Conservation (phyloP, 2,888 invertebrate species). For the Lepidochrysops patricia region DNA sequence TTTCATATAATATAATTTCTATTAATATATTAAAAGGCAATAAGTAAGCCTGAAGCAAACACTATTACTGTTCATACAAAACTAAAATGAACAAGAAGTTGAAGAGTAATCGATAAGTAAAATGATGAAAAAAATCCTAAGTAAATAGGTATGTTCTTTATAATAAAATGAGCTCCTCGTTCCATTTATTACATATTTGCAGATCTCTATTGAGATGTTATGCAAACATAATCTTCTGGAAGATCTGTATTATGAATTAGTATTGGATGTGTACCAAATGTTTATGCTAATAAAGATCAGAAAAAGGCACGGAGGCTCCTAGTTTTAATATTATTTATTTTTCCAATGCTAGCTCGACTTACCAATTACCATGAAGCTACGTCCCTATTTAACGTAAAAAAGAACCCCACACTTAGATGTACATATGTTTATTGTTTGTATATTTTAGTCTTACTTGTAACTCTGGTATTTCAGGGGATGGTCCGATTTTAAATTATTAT, state of each 20-base stretch:
- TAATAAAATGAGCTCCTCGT: background rate
- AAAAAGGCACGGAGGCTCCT: no score
- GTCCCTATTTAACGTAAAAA: no score
- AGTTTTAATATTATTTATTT: background rate
- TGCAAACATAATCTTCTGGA: background rate
- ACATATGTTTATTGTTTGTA: no score
- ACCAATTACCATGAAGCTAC: no score
- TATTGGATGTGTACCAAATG: constrained; percentile 3
- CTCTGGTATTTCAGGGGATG: no score
- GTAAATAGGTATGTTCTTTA: background rate
- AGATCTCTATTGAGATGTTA: constrained; percentile 1
- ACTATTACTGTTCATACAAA: background rate
- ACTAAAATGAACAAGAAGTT: background rate
- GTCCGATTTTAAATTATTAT: no score
- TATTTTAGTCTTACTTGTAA: no score
- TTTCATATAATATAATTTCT: no score
- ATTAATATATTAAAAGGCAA: no score
- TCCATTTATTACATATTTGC: constrained; percentile 6
- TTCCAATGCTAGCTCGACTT: no score
- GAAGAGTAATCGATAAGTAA: background rate
- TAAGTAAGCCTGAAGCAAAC: background rate
- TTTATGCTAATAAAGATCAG: background rate
- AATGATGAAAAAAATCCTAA: background rate
- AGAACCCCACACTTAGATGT: no score
- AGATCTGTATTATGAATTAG: background rate